Evolutionary conservation across 2,888 invertebrate species (phyloP).

Genomic region (Morpho achilles): DNA sequence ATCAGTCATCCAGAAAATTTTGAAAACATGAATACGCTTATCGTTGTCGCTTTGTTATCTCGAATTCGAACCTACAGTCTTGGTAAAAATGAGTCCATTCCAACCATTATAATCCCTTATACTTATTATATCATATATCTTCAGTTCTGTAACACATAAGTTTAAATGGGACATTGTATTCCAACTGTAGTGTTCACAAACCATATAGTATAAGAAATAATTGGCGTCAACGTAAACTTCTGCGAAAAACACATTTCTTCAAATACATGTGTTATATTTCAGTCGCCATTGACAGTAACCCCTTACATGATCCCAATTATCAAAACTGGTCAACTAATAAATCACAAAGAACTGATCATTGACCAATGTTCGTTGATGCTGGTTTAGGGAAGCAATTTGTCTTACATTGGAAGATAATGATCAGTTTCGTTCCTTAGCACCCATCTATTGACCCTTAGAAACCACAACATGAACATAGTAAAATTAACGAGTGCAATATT

Average conservation of each 20-base stretch:
- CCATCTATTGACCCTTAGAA: conserved; percentile 24
- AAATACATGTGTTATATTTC: background rate
- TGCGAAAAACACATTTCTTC: too few species aligned
- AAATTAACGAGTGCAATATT: conserved; percentile 19
- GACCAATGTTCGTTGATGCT: conserved; percentile 48
- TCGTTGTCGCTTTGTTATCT: too few species aligned
- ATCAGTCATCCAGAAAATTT: too few species aligned
- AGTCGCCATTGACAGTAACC: background rate
- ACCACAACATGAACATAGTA: conserved; percentile 13
- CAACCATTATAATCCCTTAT: too few species aligned
- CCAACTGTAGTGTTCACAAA: background rate
- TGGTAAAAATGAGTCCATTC: too few species aligned
- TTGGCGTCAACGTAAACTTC: too few species aligned
- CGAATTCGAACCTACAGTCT: too few species aligned
- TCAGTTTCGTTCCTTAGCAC: conserved; percentile 34
- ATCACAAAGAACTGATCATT: conserved; percentile 43
- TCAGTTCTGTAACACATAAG: too few species aligned
- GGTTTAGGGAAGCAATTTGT: conserved; percentile 64
- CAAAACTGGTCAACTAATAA: conserved; percentile 32
- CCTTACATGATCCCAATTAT: conserved; percentile 9
- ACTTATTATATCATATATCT: too few species aligned
- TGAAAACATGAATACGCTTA: too few species aligned
- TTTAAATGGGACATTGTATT: too few species aligned
- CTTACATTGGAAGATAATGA: conserved; percentile 62
- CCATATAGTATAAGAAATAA: conserved; percentile 1